These are phyloP conservation scores for Chiloscyllium punctatum DNA, from an alignment of 2,797 vertebrate genomes.

Conservation along the genomic window DNA sequence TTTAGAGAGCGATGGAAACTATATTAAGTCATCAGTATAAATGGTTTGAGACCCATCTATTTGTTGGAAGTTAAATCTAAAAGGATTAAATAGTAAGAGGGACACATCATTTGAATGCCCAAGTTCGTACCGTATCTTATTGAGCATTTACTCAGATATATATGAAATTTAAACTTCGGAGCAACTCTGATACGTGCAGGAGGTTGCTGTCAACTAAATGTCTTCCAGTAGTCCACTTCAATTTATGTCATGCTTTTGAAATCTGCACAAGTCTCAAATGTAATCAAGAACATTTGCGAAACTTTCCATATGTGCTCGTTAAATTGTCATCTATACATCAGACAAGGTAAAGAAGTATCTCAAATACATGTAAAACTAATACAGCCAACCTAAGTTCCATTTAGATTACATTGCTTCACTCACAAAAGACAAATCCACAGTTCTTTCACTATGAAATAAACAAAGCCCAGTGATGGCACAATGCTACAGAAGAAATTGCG, in stretches of 20 bases:
- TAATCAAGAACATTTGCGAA: not conserved
- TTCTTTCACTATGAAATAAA: not conserved
- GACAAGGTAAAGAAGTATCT: not conserved
- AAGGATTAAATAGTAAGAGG: not conserved
- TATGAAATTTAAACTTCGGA: not conserved
- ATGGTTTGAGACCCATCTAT: not conserved
- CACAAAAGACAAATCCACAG: not conserved
- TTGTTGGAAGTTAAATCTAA: not conserved
- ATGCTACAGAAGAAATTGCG: too few species aligned
- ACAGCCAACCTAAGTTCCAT: not conserved
- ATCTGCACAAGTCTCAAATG: not conserved
- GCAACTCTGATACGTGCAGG: not conserved
- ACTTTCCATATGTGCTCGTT: not conserved
- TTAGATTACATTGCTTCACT: not conserved
- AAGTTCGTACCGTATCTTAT: not conserved
- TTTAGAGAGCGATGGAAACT: too few species aligned
- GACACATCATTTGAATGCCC: not conserved
- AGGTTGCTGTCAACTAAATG: not conserved
- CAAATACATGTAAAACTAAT: not conserved
- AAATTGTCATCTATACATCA: not conserved
- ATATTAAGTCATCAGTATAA: not conserved
- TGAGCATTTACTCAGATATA: not conserved
- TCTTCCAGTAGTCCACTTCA: not conserved
- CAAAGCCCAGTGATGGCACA: too few species aligned
- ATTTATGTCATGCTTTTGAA: slow-evolving; percentile 1